A percentile compares a stretch with the other conserved stretches of the same genome.
phyloP scores from a whole-genome alignment of 2,113 vertebrate genomes.

The Galemys pyrenaicus region DNA sequence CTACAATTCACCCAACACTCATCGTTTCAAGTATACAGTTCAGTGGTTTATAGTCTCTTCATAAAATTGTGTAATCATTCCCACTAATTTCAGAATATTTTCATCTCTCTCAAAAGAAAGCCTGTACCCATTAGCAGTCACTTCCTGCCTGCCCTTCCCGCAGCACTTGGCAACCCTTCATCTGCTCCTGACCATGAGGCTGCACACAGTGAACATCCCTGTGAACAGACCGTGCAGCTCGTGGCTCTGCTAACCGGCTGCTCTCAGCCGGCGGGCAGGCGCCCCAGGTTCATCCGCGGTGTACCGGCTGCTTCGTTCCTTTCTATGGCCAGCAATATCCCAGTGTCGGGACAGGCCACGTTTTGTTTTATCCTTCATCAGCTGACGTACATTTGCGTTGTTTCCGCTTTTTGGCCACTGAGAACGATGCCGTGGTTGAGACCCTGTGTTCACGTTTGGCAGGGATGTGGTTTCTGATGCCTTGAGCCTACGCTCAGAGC shows the following conservation, averaged over 20 bases:
- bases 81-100: background rate
- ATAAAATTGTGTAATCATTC: background rate
- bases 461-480: background rate
- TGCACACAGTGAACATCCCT: background rate
- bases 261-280: background rate
- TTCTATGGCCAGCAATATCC: too few species aligned
- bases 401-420: background rate
- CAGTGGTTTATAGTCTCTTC: background rate
- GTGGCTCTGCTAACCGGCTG: background rate
- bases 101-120: background rate
- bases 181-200: background rate
- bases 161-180: too few species aligned
- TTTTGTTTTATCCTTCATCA: background rate
- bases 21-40: background rate
- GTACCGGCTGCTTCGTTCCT: background rate
- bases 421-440: rapidly evolving
- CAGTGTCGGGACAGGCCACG: rapidly evolving
- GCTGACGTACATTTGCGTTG: too few species aligned
- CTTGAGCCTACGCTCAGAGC: background rate
- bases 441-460: rapidly evolving
- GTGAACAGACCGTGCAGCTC: rapidly evolving
- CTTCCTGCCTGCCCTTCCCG: rapidly evolving
- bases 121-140: rapidly evolving
- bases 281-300: background rate
- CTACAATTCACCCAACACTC: rapidly evolving